Conservation (phyloP, 2,888 invertebrate species). For the Thalpophila matura region DNA sequence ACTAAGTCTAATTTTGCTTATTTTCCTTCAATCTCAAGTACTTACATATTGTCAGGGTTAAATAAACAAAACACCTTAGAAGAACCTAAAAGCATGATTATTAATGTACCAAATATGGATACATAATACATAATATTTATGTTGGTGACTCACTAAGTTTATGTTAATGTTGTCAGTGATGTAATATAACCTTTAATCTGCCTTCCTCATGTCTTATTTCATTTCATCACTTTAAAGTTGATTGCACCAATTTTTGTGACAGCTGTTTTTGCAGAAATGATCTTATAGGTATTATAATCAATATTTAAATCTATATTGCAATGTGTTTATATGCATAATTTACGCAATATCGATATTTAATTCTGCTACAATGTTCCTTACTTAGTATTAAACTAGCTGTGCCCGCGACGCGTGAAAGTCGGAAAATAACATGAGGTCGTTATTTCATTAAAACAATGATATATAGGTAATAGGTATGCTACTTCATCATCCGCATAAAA, state of each 20-base stretch:
- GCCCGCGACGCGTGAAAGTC: too few relatives aligned
- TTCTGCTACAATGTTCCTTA: neutral
- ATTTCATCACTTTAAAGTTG: conserved; percentile 42
- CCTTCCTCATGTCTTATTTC: conserved; percentile 50
- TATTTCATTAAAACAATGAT: too few relatives aligned
- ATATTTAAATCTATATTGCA: neutral
- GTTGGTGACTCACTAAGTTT: conserved; percentile 55
- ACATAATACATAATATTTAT: conserved; percentile 35
- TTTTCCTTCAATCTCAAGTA: conserved; percentile 21
- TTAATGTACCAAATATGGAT: conserved; percentile 35
- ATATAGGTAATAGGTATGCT: too few relatives aligned
- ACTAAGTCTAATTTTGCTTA: conserved; percentile 8
- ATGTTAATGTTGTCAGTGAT: conserved; percentile 57
- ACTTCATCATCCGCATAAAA: too few relatives aligned
- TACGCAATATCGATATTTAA: neutral
- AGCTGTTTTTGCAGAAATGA: conserved; percentile 36
- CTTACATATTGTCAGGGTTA: conserved; percentile 44
- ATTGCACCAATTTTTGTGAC: conserved; percentile 38
- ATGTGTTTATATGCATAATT: neutral
- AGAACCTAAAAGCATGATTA: conserved; percentile 22
- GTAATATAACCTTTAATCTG: conserved; percentile 58
- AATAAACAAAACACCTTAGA: conserved; percentile 38
- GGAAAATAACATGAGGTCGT: too few relatives aligned
- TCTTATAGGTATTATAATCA: conserved; percentile 19
- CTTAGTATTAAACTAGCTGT: too few relatives aligned